Evolutionary conservation across 2,113 vertebrate genomes (phyloP), one percentile per base, ranked within the genome.

Genomic region (Mobula hypostoma): DNA sequence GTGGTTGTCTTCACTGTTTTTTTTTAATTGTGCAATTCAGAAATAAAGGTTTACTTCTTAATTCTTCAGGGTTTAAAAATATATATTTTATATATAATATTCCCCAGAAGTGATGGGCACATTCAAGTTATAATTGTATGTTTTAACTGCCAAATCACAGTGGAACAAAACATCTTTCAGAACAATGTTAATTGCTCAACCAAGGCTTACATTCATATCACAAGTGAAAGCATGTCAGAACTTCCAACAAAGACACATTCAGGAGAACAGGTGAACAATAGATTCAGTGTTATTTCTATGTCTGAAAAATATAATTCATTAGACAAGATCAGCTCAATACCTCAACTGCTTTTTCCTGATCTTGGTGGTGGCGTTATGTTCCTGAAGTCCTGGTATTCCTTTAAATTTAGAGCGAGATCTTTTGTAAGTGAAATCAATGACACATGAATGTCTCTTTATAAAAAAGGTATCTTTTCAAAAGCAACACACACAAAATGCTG

Each of bases 201-300:
- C 63, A 70, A 70, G 61, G 2, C 63, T 24, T 63, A 21, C 24
- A 93, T 93, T 93, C 76, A 56, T 56, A 29, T 29, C 48, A 93
- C 68, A 93, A 93, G 40, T 29, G 48, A 76, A 11, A 93, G 27
- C 70, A 56, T 76, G 91, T 36, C 68, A 74, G 24, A 48, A 74
- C 27, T 93, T 56, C 21, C 14, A 74, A 93, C 91, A 93, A 93
- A 93, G 70, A 40, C 91, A 93, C 91, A 93, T 93, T 93, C 68
- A 72, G 58, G 7, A 48, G 36, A 66, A 36, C 68, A 70, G 66
- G 90, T 72, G 63, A 56, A 74, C 36, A 93, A 93, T 74, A 93
- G 68, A 36, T 48, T 93, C 68, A 93, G 32, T 93, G 68, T 93
- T 72, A 48, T 27, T 29, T 32, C 21, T 58, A 58, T 58, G 48